Evolutionary conservation across 2,888 invertebrate genomes (phyloP), one percentile per base, ranked within the genome.

Genomic region (Pherbina coryleti): DNA sequence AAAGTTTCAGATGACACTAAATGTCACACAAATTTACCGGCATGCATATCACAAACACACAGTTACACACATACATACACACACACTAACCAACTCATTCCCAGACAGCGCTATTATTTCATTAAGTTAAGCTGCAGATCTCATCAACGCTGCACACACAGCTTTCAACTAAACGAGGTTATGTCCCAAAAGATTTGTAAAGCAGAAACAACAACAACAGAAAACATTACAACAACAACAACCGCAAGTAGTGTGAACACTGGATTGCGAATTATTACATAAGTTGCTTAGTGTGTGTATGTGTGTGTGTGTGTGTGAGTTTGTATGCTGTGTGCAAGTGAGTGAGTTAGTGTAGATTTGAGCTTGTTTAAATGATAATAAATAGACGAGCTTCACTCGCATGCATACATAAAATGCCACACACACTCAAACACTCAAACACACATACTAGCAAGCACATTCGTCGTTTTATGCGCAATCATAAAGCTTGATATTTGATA

Each of bases 91-190:
- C 34, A 28, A 64, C 28, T 17, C 31, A 64, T 31, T 22, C 25
- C 11, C 17, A 64, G 25, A 31, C 31, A 31, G n/a, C 7, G 66
- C 75, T 53, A 17, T 75, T 75, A 55, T 75, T 75, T 75, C 75
- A 75, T 75, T 75, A 75, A 51, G 75, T 37, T 66, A 67, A 75
- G 67, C 75, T n/a, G 34, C 53, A 34, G 66, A 31, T 34, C 67
- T 72, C 55, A 55, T 55, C 66, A 75, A 51, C 67, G n/a, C 22
- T 44, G 55, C 64, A 25, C 60, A 62, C n/a, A 19, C 44, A 70
- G 31, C 25, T 55, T 34, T 31, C n/a, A 55, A 28, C 34, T 64
- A 22, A 69, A 69, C 49, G 69, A 69, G 69, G 69, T 51, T 69
- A 34, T 14, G 25, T 51, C 69, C 69, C 69, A 51, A 51, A n/a